Evolutionary conservation across 2,113 vertebrate genomes (phyloP).

Genomic region (Jacana jacana): DNA sequence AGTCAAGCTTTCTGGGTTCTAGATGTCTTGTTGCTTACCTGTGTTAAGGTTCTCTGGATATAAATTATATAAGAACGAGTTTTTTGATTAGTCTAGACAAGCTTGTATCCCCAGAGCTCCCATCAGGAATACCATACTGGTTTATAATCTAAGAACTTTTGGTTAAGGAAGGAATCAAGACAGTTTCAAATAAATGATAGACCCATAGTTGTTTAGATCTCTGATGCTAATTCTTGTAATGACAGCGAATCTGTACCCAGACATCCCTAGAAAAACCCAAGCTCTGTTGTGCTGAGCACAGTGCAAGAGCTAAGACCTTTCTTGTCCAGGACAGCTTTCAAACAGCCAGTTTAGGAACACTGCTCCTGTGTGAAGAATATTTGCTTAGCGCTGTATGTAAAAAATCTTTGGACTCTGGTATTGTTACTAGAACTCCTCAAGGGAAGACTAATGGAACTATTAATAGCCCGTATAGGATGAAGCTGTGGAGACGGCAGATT

Average conservation of each 20-base stretch:
- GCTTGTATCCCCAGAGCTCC: not conserved
- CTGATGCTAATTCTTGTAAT: not conserved
- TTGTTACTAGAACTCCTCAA: conserved; percentile 4
- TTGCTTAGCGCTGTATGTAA: not conserved
- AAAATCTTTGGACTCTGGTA: not conserved
- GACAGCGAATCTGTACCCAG: not conserved
- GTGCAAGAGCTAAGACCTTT: not conserved
- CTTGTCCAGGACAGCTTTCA: not conserved
- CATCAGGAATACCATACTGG: not conserved
- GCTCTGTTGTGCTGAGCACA: not conserved
- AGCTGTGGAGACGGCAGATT: not conserved
- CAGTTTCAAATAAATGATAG: not conserved
- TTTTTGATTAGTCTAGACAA: not conserved
- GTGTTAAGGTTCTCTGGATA: not conserved
- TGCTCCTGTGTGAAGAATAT: not conserved
- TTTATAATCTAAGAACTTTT: not conserved
- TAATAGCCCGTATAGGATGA: not conserved
- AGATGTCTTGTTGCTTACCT: not conserved
- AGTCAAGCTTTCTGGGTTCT: not conserved
- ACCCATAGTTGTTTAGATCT: not conserved
- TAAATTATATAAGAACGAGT: not conserved
- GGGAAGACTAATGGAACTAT: not conserved
- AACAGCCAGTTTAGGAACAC: not conserved
- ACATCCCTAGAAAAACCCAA: not conserved
- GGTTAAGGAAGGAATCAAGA: not conserved